Evolutionary conservation across 2,113 vertebrate species (phyloP), one percentile per base, ranked within the genome.

Genomic region (Rhipidura dahli): DNA sequence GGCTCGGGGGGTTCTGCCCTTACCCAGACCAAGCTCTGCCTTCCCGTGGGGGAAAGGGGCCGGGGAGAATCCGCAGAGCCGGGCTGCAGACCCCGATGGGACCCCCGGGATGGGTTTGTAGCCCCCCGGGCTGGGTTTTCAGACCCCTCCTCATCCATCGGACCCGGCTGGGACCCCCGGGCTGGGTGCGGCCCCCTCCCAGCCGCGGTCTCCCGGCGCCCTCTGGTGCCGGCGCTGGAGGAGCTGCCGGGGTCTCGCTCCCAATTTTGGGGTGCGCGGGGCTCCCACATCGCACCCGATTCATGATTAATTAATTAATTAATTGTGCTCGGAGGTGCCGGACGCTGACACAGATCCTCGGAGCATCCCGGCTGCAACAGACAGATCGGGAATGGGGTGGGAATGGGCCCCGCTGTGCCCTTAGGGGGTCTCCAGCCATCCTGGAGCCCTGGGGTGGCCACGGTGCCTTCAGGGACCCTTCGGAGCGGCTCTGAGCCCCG

Each of bases 161-260:
- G 47, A 15, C 50, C 37, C 70, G 40, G 3, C 6, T 3, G 28
- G 50, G 69, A 42, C 33, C 53, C 53, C 59, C 47, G 3, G 15
- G 5, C 9, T 45, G 61, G 42, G 9, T 19, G 37, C 42, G 1
- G 23, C 35, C 83, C 83, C 71, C 15, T 0, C 15, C 51, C 4
- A 8, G 37, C 81, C 49, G 40, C 24, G 68, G 15, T 94, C 66
- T 83, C 68, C 66, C 94, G 70, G 92, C 92, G 92, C 96, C 95
- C 95, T 93, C 95, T 95, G 90, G 31, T 89, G 95, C 91, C 78
- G 10, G 4, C 6, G 3, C 64, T 33, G 57, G 59, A 7, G 76
- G 73, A 78, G 65, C 70, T 18, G 22, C 23, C 30, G 6, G 20
- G 44, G 28, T 12, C 33, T 81, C 27, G 5, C 37, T 65, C 60